These are phyloP conservation scores for Cheilosia grossa DNA, from an alignment of 2,888 invertebrate species.

Conservation along the genomic window DNA sequence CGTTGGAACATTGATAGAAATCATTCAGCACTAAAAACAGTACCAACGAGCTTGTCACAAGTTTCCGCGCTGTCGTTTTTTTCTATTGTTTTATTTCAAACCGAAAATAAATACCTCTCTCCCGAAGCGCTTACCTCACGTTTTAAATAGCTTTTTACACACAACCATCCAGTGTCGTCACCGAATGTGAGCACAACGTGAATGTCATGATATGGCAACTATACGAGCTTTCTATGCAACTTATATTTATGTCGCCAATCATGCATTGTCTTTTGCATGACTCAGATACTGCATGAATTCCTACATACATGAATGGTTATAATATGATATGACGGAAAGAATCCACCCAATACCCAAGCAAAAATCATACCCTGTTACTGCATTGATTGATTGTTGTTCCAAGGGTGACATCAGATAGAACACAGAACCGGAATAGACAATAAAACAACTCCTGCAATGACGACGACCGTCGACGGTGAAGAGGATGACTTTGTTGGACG, in stretches of 20 bases:
- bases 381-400: conserved; percentile 31
- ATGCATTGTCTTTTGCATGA: neutral
- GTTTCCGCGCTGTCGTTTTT: conserved; percentile 26
- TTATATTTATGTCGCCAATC: conserved; percentile 29
- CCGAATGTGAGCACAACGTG: neutral
- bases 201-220: neutral
- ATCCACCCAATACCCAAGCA: neutral
- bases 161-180: no score
- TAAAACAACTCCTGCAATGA: neutral
- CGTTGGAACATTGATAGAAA: conserved; percentile 16
- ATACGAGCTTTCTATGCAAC: no score
- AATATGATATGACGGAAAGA: neutral
- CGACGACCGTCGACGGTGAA: neutral
- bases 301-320: neutral
- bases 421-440: neutral
- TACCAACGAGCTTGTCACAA: conserved; percentile 3
- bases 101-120: neutral
- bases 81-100: neutral
- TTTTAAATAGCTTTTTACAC: no score
- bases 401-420: neutral
- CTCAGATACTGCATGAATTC: neutral
- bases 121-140: no score
- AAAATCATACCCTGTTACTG: neutral
- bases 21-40: neutral
- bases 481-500: conserved; percentile 26